Base-by-base conservation (phyloP, 1,140 invertebrate genomes). In the Grapholita molesta region DNA sequence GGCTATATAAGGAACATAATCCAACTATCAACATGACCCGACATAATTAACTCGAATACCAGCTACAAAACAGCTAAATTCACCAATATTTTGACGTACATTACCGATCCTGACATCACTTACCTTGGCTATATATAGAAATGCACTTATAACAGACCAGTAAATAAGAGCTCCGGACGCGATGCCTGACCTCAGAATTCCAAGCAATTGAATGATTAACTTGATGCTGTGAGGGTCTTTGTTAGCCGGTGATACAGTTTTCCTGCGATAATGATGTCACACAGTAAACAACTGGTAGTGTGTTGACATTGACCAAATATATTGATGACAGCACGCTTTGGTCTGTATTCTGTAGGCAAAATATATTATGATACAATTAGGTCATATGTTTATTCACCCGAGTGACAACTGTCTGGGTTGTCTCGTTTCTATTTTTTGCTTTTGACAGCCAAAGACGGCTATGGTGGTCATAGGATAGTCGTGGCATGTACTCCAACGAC, bases 81-180 rank as follows among this genome's bases (percentile, higher is more conserved):
- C 28, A 7, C 28, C 28, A 30, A 30, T 48, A 48, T 48, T 48
- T 48, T 21, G 18, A 48, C 42, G 33, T 35, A 35, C n/a, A 2
- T 21, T 57, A 23, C 32, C 48, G 4, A 67, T 18, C 38, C 74
- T 82, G 78, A 82, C 76, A 78, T 82, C 78, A 84, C 68, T 72
- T 61, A 68, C 82, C 77, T 80, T 74, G 73, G n/a, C 38, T 89
- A 89, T 80, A 84, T 83, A 80, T 89, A 89, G 87, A 79, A 83
- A 76, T 87, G 84, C 83, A 83, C 69, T 76, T 76, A 79, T 48
- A 76, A 57, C 55, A 64, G 48, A 66, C 79, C 78, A 80, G 64
- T 72, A 70, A 70, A 28, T 6, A 11, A 73, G 83, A 77, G 65
- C 76, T 76, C 71, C 64, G 65, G 57, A 66, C 69, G 74, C 70